Percentiles rank a stretch among this genome's conserved stretches.
Evolutionary conservation across 2,113 vertebrate genomes (phyloP).

Genomic region (Scytalopus superciliaris): DNA sequence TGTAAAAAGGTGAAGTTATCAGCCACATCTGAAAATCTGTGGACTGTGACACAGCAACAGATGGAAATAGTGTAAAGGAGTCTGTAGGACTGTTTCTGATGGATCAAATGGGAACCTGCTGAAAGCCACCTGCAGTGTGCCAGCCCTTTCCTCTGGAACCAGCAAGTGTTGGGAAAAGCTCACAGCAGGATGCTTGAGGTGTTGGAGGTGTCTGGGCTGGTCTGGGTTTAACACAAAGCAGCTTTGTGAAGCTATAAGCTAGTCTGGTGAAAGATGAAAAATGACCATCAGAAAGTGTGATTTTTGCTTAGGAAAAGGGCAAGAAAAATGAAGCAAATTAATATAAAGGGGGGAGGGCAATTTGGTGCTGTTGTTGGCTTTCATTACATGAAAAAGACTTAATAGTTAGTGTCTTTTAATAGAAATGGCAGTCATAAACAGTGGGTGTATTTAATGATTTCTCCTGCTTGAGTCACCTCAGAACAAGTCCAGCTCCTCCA

Average conservation of each 20-base stretch:
- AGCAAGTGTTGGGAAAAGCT: background rate
- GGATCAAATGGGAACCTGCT: background rate
- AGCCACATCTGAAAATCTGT: background rate
- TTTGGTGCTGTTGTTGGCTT: background rate
- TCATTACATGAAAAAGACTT: background rate
- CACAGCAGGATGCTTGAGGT: background rate
- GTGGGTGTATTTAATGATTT: background rate
- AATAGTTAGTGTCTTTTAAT: background rate
- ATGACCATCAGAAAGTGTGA: background rate
- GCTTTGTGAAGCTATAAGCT: background rate
- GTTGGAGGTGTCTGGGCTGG: background rate
- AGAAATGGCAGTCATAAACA: background rate
- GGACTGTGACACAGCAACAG: background rate
- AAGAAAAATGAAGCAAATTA: background rate
- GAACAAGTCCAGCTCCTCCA: background rate
- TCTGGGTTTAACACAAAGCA: background rate
- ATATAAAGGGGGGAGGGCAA: accelerated
- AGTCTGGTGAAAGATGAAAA: background rate
- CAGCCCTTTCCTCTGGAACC: background rate
- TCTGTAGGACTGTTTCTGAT: background rate
- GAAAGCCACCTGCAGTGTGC: accelerated
- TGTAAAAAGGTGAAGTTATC: background rate
- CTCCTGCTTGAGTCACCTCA: background rate
- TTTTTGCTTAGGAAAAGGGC: background rate
- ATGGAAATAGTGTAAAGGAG: background rate